phyloP scores from a whole-genome alignment of 2,888 invertebrate genomes.

The Drosophila suboccidentalis region DNA sequence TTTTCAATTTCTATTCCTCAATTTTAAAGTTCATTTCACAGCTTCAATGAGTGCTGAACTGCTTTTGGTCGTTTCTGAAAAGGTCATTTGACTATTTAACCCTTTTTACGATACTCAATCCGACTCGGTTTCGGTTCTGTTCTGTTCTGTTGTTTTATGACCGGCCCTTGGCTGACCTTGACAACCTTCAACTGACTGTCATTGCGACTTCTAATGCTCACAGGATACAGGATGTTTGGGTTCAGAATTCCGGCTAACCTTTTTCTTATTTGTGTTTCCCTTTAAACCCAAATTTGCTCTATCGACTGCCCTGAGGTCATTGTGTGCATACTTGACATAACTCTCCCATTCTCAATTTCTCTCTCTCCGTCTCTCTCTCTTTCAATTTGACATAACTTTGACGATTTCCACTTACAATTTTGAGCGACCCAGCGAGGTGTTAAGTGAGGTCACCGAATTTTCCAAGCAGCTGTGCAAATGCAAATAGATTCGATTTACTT shows the following conservation, averaged over 20 bases:
- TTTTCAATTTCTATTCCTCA: slow-evolving; percentile 47
- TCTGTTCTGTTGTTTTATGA: slow-evolving; percentile 37
- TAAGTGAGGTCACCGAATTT: slow-evolving; percentile 38
- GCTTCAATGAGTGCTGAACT: slow-evolving; percentile 17
- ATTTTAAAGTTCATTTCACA: slow-evolving; percentile 53
- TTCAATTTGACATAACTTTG: slow-evolving; percentile 19
- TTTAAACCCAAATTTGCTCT: slow-evolving; percentile 27
- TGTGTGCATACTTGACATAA: slow-evolving; percentile 32
- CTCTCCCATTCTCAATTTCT: neutral
- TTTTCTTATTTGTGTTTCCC: slow-evolving; percentile 50
- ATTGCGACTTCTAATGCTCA: slow-evolving; percentile 31
- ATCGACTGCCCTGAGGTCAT: slow-evolving; percentile 34
- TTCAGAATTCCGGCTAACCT: slow-evolving; percentile 49
- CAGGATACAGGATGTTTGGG: slow-evolving; percentile 63
- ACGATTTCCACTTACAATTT: slow-evolving; percentile 10
- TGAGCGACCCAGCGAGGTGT: slow-evolving; percentile 40
- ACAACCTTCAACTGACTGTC: slow-evolving; percentile 31
- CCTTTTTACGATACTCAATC: slow-evolving; percentile 41
- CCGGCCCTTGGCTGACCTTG: slow-evolving; percentile 51
- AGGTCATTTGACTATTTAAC: slow-evolving; percentile 73
- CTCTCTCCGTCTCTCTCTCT: neutral
- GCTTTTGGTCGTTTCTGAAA: slow-evolving; percentile 15
- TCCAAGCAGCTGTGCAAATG: slow-evolving; percentile 55
- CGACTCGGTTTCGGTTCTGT: slow-evolving; percentile 2
- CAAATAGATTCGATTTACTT: slow-evolving; percentile 11